These are phyloP conservation scores for Rotaria magnacalcarata DNA, from an alignment of 2,888 invertebrate genomes.

Conservation along the genomic window DNA sequence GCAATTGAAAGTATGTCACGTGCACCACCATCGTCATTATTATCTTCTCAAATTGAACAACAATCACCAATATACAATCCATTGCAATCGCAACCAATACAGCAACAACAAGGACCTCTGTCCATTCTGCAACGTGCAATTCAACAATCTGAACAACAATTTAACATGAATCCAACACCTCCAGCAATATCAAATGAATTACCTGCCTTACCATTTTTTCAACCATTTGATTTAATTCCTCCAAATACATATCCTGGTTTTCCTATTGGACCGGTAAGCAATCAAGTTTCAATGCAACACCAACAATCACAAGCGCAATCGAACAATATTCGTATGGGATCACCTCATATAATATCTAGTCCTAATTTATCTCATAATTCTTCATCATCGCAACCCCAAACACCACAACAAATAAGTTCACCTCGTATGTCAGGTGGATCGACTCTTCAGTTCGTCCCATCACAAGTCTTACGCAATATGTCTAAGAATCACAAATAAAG, in stretches of 20 bases:
- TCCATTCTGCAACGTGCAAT: not conserved
- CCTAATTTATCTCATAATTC: not conserved
- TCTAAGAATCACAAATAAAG: not conserved
- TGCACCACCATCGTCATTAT: not conserved
- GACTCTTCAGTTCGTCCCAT: slow-evolving; percentile 21
- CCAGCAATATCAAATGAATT: not conserved
- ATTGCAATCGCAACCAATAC: not conserved
- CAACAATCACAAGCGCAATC: not conserved
- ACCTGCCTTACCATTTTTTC: not conserved
- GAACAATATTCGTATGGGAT: not conserved
- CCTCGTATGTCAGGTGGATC: slow-evolving; percentile 15
- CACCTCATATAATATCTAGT: not conserved
- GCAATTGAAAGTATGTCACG: not conserved
- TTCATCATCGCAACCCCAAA: not conserved
- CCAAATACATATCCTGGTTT: not conserved
- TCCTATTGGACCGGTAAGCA: not conserved
- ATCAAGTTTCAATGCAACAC: not conserved
- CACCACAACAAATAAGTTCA: not conserved
- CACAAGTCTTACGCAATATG: slow-evolving; percentile 33
- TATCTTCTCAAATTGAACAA: not conserved
- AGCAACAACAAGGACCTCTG: not conserved
- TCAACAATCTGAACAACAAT: not conserved
- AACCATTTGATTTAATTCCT: not conserved
- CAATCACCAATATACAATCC: not conserved
- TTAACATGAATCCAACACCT: not conserved